Evolutionary conservation across 1,140 invertebrate genomes (phyloP).

Genomic region (Berghia stephanieae): DNA sequence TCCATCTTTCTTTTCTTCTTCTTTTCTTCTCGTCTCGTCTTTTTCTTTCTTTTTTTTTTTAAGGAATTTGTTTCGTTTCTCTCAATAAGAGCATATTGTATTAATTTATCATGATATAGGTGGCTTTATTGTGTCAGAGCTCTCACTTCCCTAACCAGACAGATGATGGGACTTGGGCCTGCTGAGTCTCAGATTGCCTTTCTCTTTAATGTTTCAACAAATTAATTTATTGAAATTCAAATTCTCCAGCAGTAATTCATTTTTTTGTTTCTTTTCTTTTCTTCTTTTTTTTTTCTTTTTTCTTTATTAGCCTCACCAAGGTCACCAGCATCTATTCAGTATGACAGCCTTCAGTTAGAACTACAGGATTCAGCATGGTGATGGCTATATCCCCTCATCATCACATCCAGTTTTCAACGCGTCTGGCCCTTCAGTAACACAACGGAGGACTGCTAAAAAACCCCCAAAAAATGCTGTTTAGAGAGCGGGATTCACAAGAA

Average conservation of each 20-base stretch:
- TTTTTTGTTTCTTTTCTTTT: not conserved
- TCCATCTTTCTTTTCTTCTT: too few species aligned
- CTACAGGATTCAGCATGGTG: too few species aligned
- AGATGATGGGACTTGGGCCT: too few species aligned
- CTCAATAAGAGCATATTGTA: not conserved
- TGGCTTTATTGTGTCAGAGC: too few species aligned
- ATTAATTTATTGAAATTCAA: not conserved
- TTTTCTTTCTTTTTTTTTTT: too few species aligned
- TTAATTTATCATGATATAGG: not conserved
- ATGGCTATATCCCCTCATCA: too few species aligned
- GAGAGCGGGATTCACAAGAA: too few species aligned
- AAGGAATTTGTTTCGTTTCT: too few species aligned
- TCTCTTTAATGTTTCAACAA: too few species aligned
- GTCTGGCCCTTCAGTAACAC: not conserved
- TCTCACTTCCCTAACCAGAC: too few species aligned
- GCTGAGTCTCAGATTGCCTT: too few species aligned
- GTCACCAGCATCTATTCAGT: slow-evolving; percentile 18
- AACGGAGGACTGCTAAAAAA: not conserved
- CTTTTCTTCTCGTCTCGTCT: too few species aligned
- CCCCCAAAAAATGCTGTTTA: not conserved
- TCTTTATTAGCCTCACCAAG: slow-evolving; percentile 29
- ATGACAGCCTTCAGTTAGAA: slow-evolving; percentile 28
- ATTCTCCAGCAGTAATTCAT: not conserved
- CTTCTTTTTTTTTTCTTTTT: not conserved
- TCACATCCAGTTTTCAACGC: not conserved